Conservation (phyloP, 2,113 vertebrate genomes). For the Leucopsar rothschildi region DNA sequence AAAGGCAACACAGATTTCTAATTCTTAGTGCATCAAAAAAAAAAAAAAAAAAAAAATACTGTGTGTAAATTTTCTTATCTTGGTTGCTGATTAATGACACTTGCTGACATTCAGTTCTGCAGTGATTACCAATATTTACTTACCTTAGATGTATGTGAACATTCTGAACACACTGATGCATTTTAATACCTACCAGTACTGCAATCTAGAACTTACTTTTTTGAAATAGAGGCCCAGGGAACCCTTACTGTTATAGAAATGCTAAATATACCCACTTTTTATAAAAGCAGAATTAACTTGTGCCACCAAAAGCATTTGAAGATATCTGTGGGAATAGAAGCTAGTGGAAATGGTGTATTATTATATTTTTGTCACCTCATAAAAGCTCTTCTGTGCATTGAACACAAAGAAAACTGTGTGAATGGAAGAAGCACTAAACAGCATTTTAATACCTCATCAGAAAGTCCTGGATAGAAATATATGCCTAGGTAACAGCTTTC, state of each 20-base stretch:
- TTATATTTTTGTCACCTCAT: conserved; percentile 7
- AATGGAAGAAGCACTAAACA: background rate
- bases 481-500: background rate
- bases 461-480: background rate
- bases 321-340: conserved; percentile 1
- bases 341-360: background rate
- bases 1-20: background rate
- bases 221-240: background rate
- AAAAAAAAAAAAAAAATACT: background rate
- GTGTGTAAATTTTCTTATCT: background rate
- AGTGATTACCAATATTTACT: conserved; percentile 14
- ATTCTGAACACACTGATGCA: background rate
- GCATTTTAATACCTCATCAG: background rate
- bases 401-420: background rate
- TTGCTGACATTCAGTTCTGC: conserved; percentile 11
- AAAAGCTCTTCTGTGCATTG: background rate
- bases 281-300: conserved; percentile 39
- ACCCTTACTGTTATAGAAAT: background rate
- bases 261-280: conserved; percentile 27
- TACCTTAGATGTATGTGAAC: background rate
- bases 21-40: background rate
- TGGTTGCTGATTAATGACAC: background rate
- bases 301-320: conserved; percentile 13
- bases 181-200: background rate
- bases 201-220: background rate